phyloP scores from a whole-genome alignment of 2,888 invertebrate species.

The Calameuta filiformis region DNA sequence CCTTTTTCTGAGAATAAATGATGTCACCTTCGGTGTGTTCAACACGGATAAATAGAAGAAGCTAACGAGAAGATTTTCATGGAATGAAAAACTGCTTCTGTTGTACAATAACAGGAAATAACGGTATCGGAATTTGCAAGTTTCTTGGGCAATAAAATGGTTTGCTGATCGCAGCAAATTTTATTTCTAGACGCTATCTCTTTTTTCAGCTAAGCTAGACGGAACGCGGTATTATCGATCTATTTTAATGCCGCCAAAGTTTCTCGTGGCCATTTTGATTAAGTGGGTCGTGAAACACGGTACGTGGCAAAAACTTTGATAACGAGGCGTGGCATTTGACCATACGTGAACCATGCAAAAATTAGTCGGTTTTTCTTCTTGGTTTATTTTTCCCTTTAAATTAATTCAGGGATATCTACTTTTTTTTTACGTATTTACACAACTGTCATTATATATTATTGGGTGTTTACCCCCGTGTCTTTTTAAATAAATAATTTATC shows the following conservation, averaged over 20 bases:
- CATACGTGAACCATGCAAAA: not conserved
- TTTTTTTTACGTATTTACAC: not conserved
- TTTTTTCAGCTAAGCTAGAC: not conserved
- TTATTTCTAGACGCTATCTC: not conserved
- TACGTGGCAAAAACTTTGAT: not conserved
- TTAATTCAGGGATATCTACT: not conserved
- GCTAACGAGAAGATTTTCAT: not conserved
- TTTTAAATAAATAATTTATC: no score
- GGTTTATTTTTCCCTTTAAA: not conserved
- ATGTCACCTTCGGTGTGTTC: not conserved
- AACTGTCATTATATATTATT: not conserved
- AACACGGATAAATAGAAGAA: not conserved
- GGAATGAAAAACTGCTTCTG: not conserved
- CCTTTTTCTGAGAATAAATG: not conserved
- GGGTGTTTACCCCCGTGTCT: no score
- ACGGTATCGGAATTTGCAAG: not conserved
- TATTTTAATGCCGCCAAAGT: not conserved
- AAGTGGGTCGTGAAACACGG: not conserved
- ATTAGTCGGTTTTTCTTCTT: not conserved
- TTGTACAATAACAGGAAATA: not conserved
- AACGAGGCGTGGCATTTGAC: not conserved
- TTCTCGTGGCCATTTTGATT: not conserved
- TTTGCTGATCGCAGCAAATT: not conserved
- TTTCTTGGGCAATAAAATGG: not conserved
- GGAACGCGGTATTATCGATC: not conserved